phyloP scores from a whole-genome alignment of 2,888 invertebrate species.

The Oasisia sp. region DNA sequence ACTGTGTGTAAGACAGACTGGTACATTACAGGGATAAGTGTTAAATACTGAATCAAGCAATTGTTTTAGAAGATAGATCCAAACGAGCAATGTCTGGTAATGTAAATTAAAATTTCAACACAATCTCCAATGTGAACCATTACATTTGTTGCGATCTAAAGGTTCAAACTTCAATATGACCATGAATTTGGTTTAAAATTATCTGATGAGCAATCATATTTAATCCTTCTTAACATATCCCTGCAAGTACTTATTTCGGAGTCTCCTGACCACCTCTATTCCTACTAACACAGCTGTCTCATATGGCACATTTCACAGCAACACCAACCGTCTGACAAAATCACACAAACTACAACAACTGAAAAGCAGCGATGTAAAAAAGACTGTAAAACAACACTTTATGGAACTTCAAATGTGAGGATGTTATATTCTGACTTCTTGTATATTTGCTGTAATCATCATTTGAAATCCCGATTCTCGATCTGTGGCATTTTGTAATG shows the following conservation, averaged over 20 bases:
- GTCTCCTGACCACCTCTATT: background rate
- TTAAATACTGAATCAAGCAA: background rate
- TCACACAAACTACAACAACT: background rate
- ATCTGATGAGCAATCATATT: background rate
- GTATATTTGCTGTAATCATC: background rate
- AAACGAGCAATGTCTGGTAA: no score
- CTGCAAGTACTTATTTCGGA: background rate
- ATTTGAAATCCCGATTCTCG: background rate
- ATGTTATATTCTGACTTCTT: background rate
- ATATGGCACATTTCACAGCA: constrained; percentile 1
- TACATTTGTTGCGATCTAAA: background rate
- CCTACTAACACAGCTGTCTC: background rate
- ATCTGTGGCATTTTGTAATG: background rate
- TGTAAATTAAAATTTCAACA: background rate
- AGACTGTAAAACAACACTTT: background rate
- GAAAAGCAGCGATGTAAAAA: background rate
- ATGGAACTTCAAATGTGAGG: background rate
- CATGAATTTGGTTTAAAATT: background rate
- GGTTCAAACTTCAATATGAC: background rate
- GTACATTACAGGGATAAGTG: background rate
- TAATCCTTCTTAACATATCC: background rate
- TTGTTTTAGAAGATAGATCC: background rate
- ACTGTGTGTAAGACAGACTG: background rate
- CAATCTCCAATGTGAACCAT: background rate
- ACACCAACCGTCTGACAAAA: background rate